Evolutionary conservation across 2,113 vertebrate genomes (phyloP), one percentile per base, ranked within the genome.

Genomic region (Entelurus aequoreus): DNA sequence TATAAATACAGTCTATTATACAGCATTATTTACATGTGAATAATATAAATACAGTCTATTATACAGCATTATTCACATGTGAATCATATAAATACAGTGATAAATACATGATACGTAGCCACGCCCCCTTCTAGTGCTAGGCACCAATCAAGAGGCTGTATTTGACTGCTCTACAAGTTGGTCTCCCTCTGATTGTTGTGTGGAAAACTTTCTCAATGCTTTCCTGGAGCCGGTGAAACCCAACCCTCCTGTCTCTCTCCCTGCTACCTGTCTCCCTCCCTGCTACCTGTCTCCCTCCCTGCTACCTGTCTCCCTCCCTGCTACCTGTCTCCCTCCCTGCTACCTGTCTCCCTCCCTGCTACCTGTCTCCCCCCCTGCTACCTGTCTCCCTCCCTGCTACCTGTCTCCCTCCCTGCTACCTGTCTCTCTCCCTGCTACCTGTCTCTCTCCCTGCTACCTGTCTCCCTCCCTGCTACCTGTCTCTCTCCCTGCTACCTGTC

Each of bases 181-280:
- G 28, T 28, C 28, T 28, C 3, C 28, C 28, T 28, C 54, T 40
- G 54, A 57, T 40, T 4, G n/a, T 5, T 6, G 40, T 40, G 21
- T 16, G 59, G 66, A 54, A 63, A 77, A 69, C 66, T 62, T 40
- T 66, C 74, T 72, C 55, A 50, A 6, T 56, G n/a, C n/a, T 68
- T 63, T 68, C 51, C 55, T 57, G 55, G 55, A 44, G 55, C 40
- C 42, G 40, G 40, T 57, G 55, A 57, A 57, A 57, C 55, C 12
- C 46, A 57, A 57, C 55, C 11, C 55, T 44, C 5, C 15, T 6
- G n/a, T 56, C 54, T 56, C 14, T 4, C 54, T 56, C 55, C n/a
- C n/a, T n/a, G n/a, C n/a, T n/a, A n/a, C 5, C n/a, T 6, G 16
- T 57, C 54, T 57, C 8, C 1, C 54, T 57, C 55, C 28, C 28